Evolutionary conservation across 2,113 vertebrate genomes (phyloP).

Genomic region (Trichomycterus rosablanca): DNA sequence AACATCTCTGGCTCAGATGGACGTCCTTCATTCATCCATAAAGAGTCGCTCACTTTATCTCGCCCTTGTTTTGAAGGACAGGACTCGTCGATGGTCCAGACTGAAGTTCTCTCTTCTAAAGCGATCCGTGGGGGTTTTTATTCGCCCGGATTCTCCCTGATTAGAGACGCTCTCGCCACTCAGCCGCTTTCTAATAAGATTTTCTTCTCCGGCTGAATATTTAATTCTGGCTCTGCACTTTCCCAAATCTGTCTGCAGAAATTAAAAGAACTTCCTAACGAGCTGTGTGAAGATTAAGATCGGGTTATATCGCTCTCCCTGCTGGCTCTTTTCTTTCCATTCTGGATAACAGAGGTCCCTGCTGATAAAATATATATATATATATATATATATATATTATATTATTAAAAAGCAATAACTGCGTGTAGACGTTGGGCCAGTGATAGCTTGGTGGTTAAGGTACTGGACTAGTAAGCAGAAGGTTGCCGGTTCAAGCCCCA

Average conservation of each 20-base stretch:
- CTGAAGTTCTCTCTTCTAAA: conserved; percentile 6
- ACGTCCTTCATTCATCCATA: conserved; percentile 34
- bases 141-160: too few species aligned
- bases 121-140: too few species aligned
- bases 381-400: too few species aligned
- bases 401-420: too few species aligned
- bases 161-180: conserved; percentile 9
- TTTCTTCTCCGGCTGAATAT: conserved; percentile 24
- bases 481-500: too few species aligned
- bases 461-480: too few species aligned
- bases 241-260: conserved; percentile 10
- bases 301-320: neutral
- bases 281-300: conserved; percentile 7
- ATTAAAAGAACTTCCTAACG: conserved; percentile 6
- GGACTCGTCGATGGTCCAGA: neutral
- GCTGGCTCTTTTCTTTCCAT: conserved; percentile 1
- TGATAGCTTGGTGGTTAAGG: too few species aligned
- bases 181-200: conserved; percentile 31
- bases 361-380: too few species aligned
- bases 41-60: conserved; percentile 45
- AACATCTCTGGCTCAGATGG: too few species aligned
- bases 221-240: conserved; percentile 27
- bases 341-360: neutral
- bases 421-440: too few species aligned
- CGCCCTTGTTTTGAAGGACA: conserved; percentile 46